These are phyloP conservation scores for Trypoxylus dichotomus DNA, from an alignment of 1,140 invertebrate genomes.

Conservation along the genomic window DNA sequence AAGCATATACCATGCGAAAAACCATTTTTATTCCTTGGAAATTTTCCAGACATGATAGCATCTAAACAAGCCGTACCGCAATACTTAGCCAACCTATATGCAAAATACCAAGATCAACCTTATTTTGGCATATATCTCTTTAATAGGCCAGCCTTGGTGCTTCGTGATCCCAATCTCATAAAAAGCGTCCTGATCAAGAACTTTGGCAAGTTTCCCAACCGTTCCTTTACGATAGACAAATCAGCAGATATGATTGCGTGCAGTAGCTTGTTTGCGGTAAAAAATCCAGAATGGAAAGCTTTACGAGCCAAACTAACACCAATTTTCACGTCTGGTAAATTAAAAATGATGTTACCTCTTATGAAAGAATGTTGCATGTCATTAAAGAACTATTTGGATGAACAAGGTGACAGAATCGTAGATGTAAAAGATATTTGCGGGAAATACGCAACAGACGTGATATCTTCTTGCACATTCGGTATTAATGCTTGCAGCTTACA, in stretches of 20 bases:
- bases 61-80: slow-evolving; percentile 47
- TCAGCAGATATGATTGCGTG: slow-evolving; percentile 27
- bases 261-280: slow-evolving; percentile 39
- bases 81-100: slow-evolving; percentile 42
- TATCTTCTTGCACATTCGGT: slow-evolving; percentile 45
- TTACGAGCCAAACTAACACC: slow-evolving; percentile 40
- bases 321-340: slow-evolving; percentile 45
- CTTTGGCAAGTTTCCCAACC: slow-evolving; percentile 33
- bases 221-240: slow-evolving; percentile 26
- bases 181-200: slow-evolving; percentile 53
- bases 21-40: slow-evolving; percentile 51
- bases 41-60: slow-evolving; percentile 48
- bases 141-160: slow-evolving; percentile 52
- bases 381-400: slow-evolving; percentile 37
- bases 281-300: slow-evolving; percentile 42
- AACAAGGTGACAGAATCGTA: neutral
- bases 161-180: slow-evolving; percentile 56
- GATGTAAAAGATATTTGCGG: slow-evolving; percentile 40
- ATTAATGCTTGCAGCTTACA: slow-evolving; percentile 33
- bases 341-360: slow-evolving; percentile 42
- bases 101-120: slow-evolving; percentile 47
- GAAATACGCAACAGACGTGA: slow-evolving; percentile 42
- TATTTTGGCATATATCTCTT: slow-evolving; percentile 54
- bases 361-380: slow-evolving; percentile 38
- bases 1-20: slow-evolving; percentile 46